Evolutionary conservation across 2,888 invertebrate species (phyloP).

Genomic region (Nomada ruficornis): DNA sequence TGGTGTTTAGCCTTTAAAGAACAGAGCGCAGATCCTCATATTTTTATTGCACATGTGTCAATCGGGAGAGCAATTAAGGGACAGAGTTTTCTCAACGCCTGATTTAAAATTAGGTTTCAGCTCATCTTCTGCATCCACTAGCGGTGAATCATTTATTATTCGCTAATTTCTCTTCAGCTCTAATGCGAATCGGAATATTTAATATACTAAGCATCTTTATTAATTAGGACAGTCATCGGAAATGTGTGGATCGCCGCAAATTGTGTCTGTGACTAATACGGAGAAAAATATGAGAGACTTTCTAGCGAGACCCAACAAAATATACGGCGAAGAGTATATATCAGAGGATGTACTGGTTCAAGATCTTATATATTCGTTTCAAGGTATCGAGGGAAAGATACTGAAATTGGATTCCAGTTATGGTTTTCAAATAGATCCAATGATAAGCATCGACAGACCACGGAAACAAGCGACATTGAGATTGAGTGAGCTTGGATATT

Average conservation of each 20-base stretch:
- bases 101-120: slow-evolving; percentile 77
- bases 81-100: slow-evolving; percentile 76
- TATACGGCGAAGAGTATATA: slow-evolving; percentile 80
- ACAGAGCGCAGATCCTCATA: slow-evolving; percentile 76
- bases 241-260: slow-evolving; percentile 72
- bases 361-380: slow-evolving; percentile 93
- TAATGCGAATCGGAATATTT: not conserved
- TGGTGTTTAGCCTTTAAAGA: slow-evolving; percentile 75
- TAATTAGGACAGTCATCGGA: slow-evolving; percentile 62
- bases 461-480: slow-evolving; percentile 89
- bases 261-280: slow-evolving; percentile 72
- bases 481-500: slow-evolving; percentile 93
- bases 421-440: slow-evolving; percentile 87
- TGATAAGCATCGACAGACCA: slow-evolving; percentile 85
- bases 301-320: slow-evolving; percentile 67
- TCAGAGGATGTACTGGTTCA: slow-evolving; percentile 87
- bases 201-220: slow-evolving; percentile 1
- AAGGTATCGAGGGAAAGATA: slow-evolving; percentile 93
- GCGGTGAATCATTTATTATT: slow-evolving; percentile 71
- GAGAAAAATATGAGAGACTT: slow-evolving; percentile 70
- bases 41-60: slow-evolving; percentile 79
- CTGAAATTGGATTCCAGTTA: slow-evolving; percentile 88
- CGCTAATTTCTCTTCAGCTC: not conserved
- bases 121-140: slow-evolving; percentile 77
- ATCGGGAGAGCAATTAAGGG: slow-evolving; percentile 71